Conservation (phyloP, 2,888 invertebrate species). For the Melanostoma scalare region DNA sequence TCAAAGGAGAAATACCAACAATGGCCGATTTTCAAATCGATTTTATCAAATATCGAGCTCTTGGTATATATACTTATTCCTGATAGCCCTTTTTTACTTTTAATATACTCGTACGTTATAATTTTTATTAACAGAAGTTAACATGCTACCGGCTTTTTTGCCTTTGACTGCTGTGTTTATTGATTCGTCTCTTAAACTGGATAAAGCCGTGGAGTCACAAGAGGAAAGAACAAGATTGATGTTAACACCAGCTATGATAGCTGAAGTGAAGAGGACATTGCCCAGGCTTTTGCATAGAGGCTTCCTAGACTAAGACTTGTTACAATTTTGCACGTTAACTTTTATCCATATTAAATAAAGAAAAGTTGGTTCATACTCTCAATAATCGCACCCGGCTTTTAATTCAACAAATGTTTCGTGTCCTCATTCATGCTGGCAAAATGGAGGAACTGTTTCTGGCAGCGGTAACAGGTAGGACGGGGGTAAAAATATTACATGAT, state of each 20-base stretch:
- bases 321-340: too few species aligned
- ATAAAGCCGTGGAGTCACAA: constrained; percentile 18
- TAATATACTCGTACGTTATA: neutral
- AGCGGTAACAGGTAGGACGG: too few species aligned
- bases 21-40: constrained; percentile 49
- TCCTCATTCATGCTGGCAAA: too few species aligned
- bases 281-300: constrained; percentile 56
- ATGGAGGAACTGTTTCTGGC: too few species aligned
- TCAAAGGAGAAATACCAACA: constrained; percentile 31
- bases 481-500: too few species aligned
- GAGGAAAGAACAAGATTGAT: constrained; percentile 44
- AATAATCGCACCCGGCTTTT: too few species aligned
- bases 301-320: constrained; percentile 21
- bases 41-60: constrained; percentile 38
- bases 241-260: constrained; percentile 34
- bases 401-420: too few species aligned
- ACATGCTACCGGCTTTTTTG: constrained; percentile 42
- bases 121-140: constrained; percentile 41
- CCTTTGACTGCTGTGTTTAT: constrained; percentile 38
- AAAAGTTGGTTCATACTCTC: too few species aligned
- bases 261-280: constrained; percentile 46
- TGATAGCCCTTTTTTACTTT: neutral
- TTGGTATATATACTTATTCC: constrained; percentile 22
- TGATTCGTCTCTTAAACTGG: constrained; percentile 8
- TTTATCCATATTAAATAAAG: too few species aligned